phyloP scores from a whole-genome alignment of 2,797 vertebrate species.

The Chiloscyllium punctatum region DNA sequence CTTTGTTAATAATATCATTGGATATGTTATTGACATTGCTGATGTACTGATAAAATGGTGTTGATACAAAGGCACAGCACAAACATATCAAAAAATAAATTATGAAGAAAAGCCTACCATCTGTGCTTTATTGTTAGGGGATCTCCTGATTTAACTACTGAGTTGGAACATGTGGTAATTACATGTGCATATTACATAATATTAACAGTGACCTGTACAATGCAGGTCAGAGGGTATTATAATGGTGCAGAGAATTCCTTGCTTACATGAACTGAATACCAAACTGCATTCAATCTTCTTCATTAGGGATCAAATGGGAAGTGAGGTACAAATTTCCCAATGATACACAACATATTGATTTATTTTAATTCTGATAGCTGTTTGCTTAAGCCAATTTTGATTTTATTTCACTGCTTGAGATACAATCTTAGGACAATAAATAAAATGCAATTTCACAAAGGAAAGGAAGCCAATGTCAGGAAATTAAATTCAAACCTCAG shows the following conservation, averaged over 20 bases:
- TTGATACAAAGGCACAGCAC: not conserved
- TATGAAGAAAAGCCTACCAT: not conserved
- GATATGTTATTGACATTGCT: too few relatives aligned
- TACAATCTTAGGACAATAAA: not conserved
- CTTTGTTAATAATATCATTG: not conserved
- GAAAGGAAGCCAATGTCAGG: not conserved
- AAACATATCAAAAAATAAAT: not conserved
- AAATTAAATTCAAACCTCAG: not conserved
- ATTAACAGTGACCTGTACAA: not conserved
- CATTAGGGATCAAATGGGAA: not conserved
- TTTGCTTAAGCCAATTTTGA: not conserved
- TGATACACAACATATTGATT: not conserved
- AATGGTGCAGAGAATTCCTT: not conserved
- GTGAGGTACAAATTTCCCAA: not conserved
- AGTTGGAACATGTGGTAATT: not conserved
- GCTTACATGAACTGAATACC: not conserved
- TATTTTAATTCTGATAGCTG: not conserved
- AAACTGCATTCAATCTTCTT: not conserved
- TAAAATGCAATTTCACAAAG: not conserved
- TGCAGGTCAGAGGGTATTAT: not conserved
- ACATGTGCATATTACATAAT: not conserved
- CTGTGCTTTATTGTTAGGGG: not conserved
- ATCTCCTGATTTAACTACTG: not conserved
- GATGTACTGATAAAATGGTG: not conserved
- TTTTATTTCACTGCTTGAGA: not conserved